phyloP scores from a whole-genome alignment of 2,797 vertebrate species.

The Poecilia velifera region DNA sequence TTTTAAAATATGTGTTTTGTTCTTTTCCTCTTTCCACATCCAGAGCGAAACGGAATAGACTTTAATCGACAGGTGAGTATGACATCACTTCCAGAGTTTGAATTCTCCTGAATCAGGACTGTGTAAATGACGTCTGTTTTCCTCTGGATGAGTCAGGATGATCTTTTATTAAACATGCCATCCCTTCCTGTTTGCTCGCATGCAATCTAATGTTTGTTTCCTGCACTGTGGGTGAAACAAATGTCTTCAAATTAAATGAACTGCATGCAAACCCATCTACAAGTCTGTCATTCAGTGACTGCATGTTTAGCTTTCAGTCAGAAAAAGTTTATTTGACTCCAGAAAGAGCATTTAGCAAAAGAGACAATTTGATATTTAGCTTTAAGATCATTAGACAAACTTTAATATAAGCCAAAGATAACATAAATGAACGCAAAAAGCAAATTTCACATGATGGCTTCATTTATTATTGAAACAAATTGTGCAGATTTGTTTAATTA shows the following conservation, averaged over 20 bases:
- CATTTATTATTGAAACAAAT: neutral
- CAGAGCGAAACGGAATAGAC: conserved; percentile 89
- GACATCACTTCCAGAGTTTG: conserved; percentile 8
- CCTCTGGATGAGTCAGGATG: neutral
- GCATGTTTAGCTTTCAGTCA: neutral
- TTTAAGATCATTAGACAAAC: neutral
- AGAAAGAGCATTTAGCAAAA: neutral
- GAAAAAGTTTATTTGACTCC: neutral
- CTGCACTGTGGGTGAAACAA: neutral
- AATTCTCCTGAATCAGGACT: neutral
- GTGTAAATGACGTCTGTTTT: neutral
- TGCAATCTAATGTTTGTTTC: conserved; percentile 1
- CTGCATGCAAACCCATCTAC: neutral
- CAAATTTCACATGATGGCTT: neutral
- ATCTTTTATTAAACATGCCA: neutral
- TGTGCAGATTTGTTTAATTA: no score
- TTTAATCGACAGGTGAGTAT: conserved; percentile 92
- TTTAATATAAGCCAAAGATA: neutral
- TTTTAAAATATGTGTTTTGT: conserved; percentile 13
- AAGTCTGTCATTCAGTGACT: neutral
- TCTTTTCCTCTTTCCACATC: conserved; percentile 69
- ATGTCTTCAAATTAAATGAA: neutral
- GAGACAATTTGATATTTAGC: neutral
- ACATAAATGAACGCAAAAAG: neutral
- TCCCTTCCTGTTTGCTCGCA: conserved; percentile 4